These are phyloP conservation scores for Enteromius thamalakanensis DNA, from an alignment of 2,797 vertebrate genomes.

Conservation along the genomic window DNA sequence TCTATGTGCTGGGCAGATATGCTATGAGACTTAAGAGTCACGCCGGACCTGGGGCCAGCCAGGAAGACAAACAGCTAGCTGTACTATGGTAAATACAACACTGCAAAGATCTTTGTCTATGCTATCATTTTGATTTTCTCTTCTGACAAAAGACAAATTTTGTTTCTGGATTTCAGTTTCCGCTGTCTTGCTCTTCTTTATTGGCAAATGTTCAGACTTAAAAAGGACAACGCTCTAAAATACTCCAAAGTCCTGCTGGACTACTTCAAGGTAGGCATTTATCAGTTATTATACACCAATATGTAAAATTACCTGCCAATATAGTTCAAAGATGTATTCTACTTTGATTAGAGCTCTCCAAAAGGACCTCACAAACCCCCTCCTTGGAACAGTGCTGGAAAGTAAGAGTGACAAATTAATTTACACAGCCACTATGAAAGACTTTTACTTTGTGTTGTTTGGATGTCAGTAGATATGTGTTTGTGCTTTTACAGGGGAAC, in stretches of 20 bases:
- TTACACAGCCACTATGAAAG: not conserved
- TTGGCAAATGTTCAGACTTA: slow-evolving; percentile 98
- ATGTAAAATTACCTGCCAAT: not conserved
- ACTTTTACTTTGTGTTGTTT: slow-evolving; percentile 5
- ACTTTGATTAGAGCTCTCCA: slow-evolving; percentile 83
- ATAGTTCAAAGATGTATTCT: not conserved
- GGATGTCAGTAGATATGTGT: slow-evolving; percentile 33
- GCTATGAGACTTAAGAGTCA: slow-evolving; percentile 98
- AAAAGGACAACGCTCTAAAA: slow-evolving; percentile 95
- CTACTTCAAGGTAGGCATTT: slow-evolving; percentile 90
- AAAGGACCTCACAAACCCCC: slow-evolving; percentile 86
- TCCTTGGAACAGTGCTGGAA: slow-evolving; percentile 84
- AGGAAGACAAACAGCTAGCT: slow-evolving; percentile 95
- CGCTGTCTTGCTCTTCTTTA: slow-evolving; percentile 96
- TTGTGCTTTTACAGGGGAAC: slow-evolving; percentile 76
- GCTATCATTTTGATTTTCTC: not conserved
- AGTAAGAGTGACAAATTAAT: slow-evolving; percentile 79
- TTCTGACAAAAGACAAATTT: not conserved
- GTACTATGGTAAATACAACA: slow-evolving; percentile 87
- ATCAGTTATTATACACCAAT: not conserved
- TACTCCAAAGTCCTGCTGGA: slow-evolving; percentile 96
- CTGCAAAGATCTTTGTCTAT: slow-evolving; percentile 15
- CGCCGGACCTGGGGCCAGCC: slow-evolving; percentile 86
- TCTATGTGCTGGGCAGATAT: slow-evolving; percentile 81
- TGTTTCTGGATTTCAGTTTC: slow-evolving; percentile 78